These are phyloP conservation scores for Laticauda laticaudata DNA, from an alignment of 2,113 vertebrate genomes.

Conservation along the genomic window DNA sequence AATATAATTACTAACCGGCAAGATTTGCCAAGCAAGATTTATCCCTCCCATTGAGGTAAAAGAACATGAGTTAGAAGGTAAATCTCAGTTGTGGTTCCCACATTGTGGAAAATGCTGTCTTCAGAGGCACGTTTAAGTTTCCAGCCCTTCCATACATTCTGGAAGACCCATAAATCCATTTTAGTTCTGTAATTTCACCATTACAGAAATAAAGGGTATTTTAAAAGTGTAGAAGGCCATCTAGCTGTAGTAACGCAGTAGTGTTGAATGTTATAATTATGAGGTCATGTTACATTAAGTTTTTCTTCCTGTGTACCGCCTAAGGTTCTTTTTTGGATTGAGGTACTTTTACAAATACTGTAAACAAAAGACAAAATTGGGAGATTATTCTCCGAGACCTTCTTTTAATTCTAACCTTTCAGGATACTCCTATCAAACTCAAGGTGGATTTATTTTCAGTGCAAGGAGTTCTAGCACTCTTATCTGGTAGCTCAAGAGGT, in stretches of 20 bases:
- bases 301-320: neutral
- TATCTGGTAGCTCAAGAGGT: neutral
- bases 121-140: neutral
- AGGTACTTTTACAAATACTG: neutral
- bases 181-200: neutral
- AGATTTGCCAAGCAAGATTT: neutral
- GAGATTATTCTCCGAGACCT: neutral
- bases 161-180: neutral
- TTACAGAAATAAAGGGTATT: neutral
- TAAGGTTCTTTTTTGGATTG: neutral
- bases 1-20: neutral
- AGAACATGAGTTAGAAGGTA: neutral
- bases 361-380: neutral
- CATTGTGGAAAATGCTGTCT: neutral
- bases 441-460: neutral
- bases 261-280: neutral
- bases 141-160: neutral
- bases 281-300: neutral
- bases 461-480: neutral
- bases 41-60: neutral
- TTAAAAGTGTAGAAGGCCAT: neutral
- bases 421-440: neutral
- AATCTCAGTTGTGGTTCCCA: neutral
- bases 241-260: neutral
- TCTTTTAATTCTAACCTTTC: neutral